Base-by-base conservation (phyloP, 2,797 vertebrate genomes). In the Gadopsis marmoratus region DNA sequence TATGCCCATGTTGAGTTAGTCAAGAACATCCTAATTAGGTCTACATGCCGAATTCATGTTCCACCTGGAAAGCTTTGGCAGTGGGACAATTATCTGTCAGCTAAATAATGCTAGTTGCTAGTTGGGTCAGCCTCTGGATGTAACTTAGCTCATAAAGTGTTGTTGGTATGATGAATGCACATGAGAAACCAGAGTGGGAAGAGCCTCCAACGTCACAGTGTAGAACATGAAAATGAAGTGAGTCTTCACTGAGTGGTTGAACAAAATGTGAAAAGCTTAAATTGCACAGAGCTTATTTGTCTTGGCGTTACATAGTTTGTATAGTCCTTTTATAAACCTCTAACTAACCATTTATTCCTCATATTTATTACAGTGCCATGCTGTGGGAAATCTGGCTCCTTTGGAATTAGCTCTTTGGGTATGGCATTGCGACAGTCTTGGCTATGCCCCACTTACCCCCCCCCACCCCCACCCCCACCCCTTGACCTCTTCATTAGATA, bases 401-500 rank as follows among this genome's bases (percentile, higher is more conserved):
- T 41, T 50, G 47, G 35, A 76, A 76, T 54, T 59, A 84, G 47
- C 51, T 56, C 45, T 69, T 77, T 63, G 31, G 51, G 8, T 72
- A 63, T 81, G 37, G 63, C 71, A 70, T 78, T 80, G 77, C 79
- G 85, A 75, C 74, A 67, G 72, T 65, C 61, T 76, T 87, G 73
- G 73, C 55, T 79, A 39, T 84, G 76, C 68, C 77, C 68, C 60
- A 76, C 69, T 71, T 74, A 65, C 61, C 60, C 56, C 60, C 56
- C 26, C 71, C 78, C 58, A 21, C 63, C 61, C 79, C 43, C 73
- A 56, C 63, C 43, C 73, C 60, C 63, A 66, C 65, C 69, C 69
- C 55, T 82, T 90, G 89, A 92, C 88, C 88, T 90, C 88, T 90
- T 87, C 81, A 86, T 92, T 90, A 84, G 83, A 89, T 78, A 90